Base-by-base conservation (phyloP, 2,113 vertebrate genomes). In the Galemys pyrenaicus region DNA sequence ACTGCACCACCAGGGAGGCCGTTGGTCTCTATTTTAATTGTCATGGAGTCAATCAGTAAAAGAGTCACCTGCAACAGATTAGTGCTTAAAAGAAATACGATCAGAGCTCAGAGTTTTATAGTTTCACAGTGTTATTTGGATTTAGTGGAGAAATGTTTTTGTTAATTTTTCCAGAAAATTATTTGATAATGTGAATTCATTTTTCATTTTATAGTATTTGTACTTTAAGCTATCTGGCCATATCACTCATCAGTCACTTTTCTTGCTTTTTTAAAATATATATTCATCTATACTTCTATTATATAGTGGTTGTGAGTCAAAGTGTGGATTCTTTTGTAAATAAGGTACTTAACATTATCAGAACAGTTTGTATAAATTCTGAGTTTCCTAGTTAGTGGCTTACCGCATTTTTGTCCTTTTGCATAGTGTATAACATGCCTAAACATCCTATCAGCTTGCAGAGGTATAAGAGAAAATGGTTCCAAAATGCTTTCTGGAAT, bases 91-190 rank as follows among this genome's bases (percentile, higher is more conserved):
- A 74, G 46, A 16, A 1, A 80, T 44, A 41, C 8, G 51, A 7
- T 35, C 64, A 85, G 30, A 78, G 12, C 35, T 37, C 20, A 80
- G 2, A 32, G 15, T 78, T 30, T 80, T 62, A 28, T 0, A 30
- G 8, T 87, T 94, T 74, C 60, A 54, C 19, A 4, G 46, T 87
- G 3, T 44, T 82, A 86, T 28, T 90, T 82, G 77, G 44, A 81
- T 91, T 82, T 15, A 62, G 26, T 54, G 62, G 4, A 75, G 2
- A 89, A 73, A 82, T 2, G 56, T 32, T 20, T 90, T 41, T 22
- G 68, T 67, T 77, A 83, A 51, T 54, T 37, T 92, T 71, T 82
- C 26, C 39, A 87, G 77, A 88, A 79, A 80, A 64, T 56, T 87
- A 74, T 79, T 94, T 79, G n/a, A 37, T 86, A 92, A 30, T 83